These are phyloP conservation scores for Littorina saxatilis DNA, from an alignment of 1,140 invertebrate genomes.

Conservation along the genomic window DNA sequence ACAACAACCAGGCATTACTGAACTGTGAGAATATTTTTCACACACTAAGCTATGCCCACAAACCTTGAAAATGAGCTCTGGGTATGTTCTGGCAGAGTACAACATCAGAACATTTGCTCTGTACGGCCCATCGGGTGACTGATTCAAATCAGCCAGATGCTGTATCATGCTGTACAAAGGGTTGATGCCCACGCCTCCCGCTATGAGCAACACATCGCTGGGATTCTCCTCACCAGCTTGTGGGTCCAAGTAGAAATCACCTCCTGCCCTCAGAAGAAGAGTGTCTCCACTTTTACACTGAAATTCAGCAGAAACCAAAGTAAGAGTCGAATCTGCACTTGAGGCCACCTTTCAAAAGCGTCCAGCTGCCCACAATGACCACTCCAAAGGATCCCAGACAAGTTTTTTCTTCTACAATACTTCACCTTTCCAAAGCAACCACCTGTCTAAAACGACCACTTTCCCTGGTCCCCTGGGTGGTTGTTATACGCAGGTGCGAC, in stretches of 20 bases:
- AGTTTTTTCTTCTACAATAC: too few species aligned
- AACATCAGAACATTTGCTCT: conserved; percentile 60
- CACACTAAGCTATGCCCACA: conserved; percentile 34
- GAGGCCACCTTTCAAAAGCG: too few species aligned
- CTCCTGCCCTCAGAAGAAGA: conserved; percentile 69
- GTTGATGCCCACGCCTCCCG: conserved; percentile 76
- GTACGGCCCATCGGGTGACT: conserved; percentile 13
- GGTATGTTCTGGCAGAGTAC: conserved; percentile 65
- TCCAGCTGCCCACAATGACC: too few species aligned
- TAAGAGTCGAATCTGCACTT: too few species aligned
- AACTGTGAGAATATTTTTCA: too few species aligned
- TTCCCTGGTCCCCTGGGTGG: too few species aligned
- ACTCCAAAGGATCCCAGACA: too few species aligned
- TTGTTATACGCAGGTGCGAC: too few species aligned
- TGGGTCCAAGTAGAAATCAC: conserved; percentile 72
- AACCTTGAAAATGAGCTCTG: conserved; percentile 74
- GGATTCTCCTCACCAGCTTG: conserved; percentile 23
- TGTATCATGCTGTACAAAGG: conserved; percentile 72
- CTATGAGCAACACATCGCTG: conserved; percentile 71
- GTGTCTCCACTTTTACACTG: conserved; percentile 69
- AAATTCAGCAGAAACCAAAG: conserved; percentile 37
- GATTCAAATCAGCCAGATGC: conserved; percentile 61
- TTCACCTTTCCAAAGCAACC: too few species aligned
- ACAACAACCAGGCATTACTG: too few species aligned
- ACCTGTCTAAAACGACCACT: too few species aligned